A percentile compares a stretch with the other conserved stretches of the same genome.
phyloP scores from a whole-genome alignment of 2,888 invertebrate species.

The Chesias legatella region DNA sequence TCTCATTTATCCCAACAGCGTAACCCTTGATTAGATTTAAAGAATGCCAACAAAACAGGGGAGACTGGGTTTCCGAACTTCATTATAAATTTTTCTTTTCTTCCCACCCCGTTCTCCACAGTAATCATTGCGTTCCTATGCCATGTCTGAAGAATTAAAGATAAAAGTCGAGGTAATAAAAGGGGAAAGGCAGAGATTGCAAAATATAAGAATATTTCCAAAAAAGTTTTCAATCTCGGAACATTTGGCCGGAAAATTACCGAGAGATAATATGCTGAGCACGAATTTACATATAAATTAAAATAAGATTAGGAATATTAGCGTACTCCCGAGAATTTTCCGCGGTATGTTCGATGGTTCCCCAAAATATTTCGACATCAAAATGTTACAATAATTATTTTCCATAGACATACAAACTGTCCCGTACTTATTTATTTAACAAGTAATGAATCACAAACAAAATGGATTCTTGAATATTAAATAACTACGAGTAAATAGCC shows the following conservation, averaged over 20 bases:
- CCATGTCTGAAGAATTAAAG: constrained; percentile 57
- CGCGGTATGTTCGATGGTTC: constrained; percentile 23
- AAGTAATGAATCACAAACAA: too few relatives aligned
- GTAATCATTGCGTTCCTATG: constrained; percentile 56
- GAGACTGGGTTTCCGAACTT: constrained; percentile 49
- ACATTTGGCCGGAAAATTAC: constrained; percentile 43
- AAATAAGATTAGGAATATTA: constrained; percentile 52
- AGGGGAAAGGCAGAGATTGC: constrained; percentile 52
- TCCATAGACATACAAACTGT: too few relatives aligned
- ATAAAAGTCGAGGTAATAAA: constrained; percentile 57
- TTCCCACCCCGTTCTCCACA: constrained; percentile 45
- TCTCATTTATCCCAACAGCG: constrained; percentile 32
- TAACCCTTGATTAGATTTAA: constrained; percentile 53
- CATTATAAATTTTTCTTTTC: constrained; percentile 59
- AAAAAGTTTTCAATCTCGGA: constrained; percentile 45
- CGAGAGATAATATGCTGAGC: constrained; percentile 47
- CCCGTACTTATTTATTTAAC: too few relatives aligned
- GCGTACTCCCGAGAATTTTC: constrained; percentile 34
- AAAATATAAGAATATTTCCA: constrained; percentile 51
- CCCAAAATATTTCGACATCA: constrained; percentile 34
- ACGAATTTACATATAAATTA: constrained; percentile 59
- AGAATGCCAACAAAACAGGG: constrained; percentile 53
- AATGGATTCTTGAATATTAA: too few relatives aligned
- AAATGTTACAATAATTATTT: constrained; percentile 20
- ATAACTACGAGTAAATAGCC: too few relatives aligned